Base-by-base conservation (phyloP, 1,140 invertebrate species). In the Dreissena polymorpha region DNA sequence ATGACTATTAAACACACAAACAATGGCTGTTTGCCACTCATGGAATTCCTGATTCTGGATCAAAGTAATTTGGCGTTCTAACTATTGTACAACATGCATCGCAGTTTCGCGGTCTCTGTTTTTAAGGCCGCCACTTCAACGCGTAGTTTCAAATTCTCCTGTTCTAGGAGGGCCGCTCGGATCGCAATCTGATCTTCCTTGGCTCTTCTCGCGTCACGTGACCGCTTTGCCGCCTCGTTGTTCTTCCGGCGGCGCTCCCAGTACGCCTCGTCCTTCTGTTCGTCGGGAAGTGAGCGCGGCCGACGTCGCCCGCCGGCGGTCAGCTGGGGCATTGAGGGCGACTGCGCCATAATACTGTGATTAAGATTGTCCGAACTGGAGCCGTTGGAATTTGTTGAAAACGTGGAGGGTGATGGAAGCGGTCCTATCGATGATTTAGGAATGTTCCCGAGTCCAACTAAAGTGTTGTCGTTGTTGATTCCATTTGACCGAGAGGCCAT, bases 11-110 rank as follows among this genome's bases (percentile, higher is more conserved):
- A 39, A 39, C 39, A 39, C 8, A 8, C 39, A 39, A 39, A 39
- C 8, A 39, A 39, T 39, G 39, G 2, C 39, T 39, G 3, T 39
- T 39, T 8, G 39, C 39, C 39, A 39, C 39, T 39, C 8, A n/a
- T 2, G 39, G 39, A 39, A 39, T 39, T 39, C 39, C 39, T 39
- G 39, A 39, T 39, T 39, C 39, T 39, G 39, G 39, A 2, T 39
- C 39, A 39, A 5, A 39, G 39, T 39, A 2, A 39, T 5, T 39
- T 5, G 39, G 39, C 39, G 39, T 39, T 39, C 51, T 68, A 87
- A 69, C 89, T 89, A 78, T 91, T 93, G 84, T 94, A 95, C 70
- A 95, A 76, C 92, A 95, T 92, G 88, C 93, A 94, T 57, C 94
- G 91, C 3, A 95, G 90, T 76, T 93, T 94, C 0, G 93, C 93